Evolutionary conservation across 2,113 vertebrate genomes (phyloP).

Genomic region (Podarcis cretensis): DNA sequence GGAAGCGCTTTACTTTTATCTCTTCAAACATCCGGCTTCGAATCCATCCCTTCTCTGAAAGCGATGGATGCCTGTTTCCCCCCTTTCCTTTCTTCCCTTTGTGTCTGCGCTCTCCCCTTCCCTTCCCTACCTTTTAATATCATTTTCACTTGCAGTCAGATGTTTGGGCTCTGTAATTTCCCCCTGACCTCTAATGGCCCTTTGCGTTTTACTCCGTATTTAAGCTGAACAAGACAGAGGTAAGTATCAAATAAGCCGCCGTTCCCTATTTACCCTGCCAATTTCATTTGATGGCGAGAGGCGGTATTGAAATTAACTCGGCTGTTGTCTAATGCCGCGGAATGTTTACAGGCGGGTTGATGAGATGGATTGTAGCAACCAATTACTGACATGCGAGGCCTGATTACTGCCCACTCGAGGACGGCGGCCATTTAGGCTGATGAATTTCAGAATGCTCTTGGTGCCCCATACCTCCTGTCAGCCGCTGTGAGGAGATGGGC

Average conservation of each 20-base stretch:
- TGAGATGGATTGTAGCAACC: constrained; percentile 68
- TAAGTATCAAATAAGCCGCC: constrained; percentile 75
- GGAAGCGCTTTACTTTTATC: too few relatives aligned
- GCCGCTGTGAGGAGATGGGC: background rate
- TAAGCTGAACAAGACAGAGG: constrained; percentile 69
- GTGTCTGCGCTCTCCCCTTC: background rate
- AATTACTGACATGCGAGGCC: constrained; percentile 53
- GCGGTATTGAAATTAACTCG: constrained; percentile 79
- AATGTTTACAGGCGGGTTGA: constrained; percentile 44
- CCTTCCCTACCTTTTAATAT: constrained; percentile 30
- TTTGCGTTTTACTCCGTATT: constrained; percentile 66
- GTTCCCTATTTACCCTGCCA: constrained; percentile 74
- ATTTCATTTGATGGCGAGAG: constrained; percentile 75
- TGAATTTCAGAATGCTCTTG: constrained; percentile 57
- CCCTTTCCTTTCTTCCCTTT: constrained; percentile 15
- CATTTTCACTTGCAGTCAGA: constrained; percentile 38
- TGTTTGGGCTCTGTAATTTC: constrained; percentile 58
- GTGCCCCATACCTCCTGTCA: constrained; percentile 67
- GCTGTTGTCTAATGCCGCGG: constrained; percentile 69
- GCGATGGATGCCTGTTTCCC: too few relatives aligned
- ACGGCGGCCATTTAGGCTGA: constrained; percentile 53
- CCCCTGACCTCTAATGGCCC: constrained; percentile 71
- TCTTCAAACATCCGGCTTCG: background rate
- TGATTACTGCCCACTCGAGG: constrained; percentile 68
- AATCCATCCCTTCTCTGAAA: background rate